Base-by-base conservation (phyloP, 2,113 vertebrate species). In the Calidris pygmaea region DNA sequence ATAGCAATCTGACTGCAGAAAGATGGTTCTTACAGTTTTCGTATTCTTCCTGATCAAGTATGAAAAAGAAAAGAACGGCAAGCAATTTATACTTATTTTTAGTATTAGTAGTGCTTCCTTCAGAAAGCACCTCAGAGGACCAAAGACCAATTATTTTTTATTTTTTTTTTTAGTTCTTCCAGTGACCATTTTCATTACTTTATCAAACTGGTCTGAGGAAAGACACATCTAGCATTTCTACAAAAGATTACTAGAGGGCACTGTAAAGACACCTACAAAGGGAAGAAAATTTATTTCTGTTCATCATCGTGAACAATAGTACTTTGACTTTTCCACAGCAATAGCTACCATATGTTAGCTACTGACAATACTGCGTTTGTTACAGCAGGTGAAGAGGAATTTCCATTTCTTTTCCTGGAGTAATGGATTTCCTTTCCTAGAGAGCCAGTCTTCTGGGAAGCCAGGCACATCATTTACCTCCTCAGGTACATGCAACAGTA, bases 161-260 rank as follows among this genome's bases (percentile, higher is more conserved):
- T 52, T 30, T 32, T 75, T 75, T 75, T 55, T 30, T 89, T 41
- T 21, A 75, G 58, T 72, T 89, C 70, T 82, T 52, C 70, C 65
- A 81, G 70, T 48, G 35, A 48, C 35, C 14, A 12, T 60, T 82
- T 76, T 55, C 70, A 53, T 45, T 58, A 56, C 24, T 82, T 62
- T n/a, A 27, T 66, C 45, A 80, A 79, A 62, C 12, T 43, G 55
- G 37, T 53, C 62, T 45, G 29, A 89, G 48, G 59, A 81, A 68
- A 66, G 52, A 66, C 26, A 27, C 37, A 43, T 37, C 41, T 24
- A 90, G 93, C 93, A 96, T 52, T 96, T 96, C 96, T 93, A 62
- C 72, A 47, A 71, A 78, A 84, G 73, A 63, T 74, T 86, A 96
- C 95, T 94, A 96, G 93, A 97, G 96, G 95, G 93, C 95, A 94